Evolutionary conservation across 2,888 invertebrate genomes (phyloP), one percentile per base, ranked within the genome.

Genomic region (Pachymerium ferrugineum): DNA sequence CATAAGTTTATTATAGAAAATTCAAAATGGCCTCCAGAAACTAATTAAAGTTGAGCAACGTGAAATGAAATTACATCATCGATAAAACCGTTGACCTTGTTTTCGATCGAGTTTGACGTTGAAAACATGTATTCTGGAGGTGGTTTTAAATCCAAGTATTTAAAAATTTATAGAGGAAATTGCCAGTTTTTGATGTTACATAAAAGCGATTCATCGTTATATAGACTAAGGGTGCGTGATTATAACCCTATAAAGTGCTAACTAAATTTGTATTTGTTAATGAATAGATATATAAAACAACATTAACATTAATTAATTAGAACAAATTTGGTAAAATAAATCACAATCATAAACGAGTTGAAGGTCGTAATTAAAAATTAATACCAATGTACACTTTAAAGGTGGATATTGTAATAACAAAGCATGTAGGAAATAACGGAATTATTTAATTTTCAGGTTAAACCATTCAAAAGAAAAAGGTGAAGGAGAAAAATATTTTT

Each of bases 331-430:
- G 19, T 54, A 10, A 22, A 54, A 54, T 54, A 54, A 54, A 54
- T 54, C 47, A 54, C 47, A 54, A 54, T 54, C 47, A 54, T 54
- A 54, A 54, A 54, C 22, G 19, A 54, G 47, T 54, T 54, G 47
- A 54, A 54, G 47, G 19, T 54, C 47, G 22, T 54, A 54, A 54
- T 54, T 54, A 54, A 54, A 54, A 54, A 54, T 54, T 54, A 54
- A 54, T 16, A 54, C 47, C 47, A 54, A 54, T 54, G 47, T 19
- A 54, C 47, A 54, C 22, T 54, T 54, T 54, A 54, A 54, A 54
- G 47, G 47, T 54, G 10, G 10, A 54, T 54, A 54, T 22, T 16
- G 47, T 54, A 54, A 54, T 54, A 54, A 54, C 47, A 54, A 54
- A 54, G 47, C 47, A 54, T 19, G 47, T 22, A 19, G 47, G 47